A percentile compares a stretch with the other conserved stretches of the same genome.
Evolutionary conservation across 2,797 vertebrate genomes (phyloP).

Genomic region (Dallia pectoralis): DNA sequence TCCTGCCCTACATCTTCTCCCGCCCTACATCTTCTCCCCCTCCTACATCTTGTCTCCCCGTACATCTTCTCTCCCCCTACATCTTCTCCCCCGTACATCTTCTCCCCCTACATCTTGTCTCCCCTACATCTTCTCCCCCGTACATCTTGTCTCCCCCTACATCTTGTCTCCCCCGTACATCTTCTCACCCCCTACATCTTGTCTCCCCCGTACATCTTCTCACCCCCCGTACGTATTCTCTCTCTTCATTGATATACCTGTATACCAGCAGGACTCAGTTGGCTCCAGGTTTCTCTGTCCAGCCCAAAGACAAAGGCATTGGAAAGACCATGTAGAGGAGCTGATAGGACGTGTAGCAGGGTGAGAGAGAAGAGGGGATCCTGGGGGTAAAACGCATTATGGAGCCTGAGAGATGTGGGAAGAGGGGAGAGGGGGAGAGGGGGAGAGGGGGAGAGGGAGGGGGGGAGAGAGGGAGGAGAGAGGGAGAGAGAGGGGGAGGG

Average conservation of each 20-base stretch:
- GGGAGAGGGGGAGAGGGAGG: neutral
- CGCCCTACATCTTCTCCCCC: no score
- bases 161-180: no score
- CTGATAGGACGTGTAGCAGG: conserved; percentile 78
- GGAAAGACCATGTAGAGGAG: conserved; percentile 80
- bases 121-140: no score
- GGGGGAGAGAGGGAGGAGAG: conserved; percentile 30
- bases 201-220: no score
- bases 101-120: no score
- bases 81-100: no score
- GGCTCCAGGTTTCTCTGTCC: conserved; percentile 76
- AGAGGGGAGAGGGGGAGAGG: conserved; percentile 20
- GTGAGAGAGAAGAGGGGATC: conserved; percentile 77
- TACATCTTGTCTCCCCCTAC: no score
- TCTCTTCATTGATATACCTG: conserved; percentile 63
- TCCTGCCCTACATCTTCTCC: no score
- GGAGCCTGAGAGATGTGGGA: conserved; percentile 61
- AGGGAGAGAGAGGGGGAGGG: conserved; percentile 37
- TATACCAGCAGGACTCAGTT: conserved; percentile 74
- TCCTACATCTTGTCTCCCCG: no score
- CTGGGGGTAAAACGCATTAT: conserved; percentile 76
- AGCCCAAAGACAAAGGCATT: conserved; percentile 80
- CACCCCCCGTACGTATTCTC: no score
- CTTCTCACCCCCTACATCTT: no score
- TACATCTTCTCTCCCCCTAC: no score